Percentiles rank a stretch among this genome's conserved stretches.
These are phyloP conservation scores for Drosophila suzukii DNA, from an alignment of 1,140 invertebrate genomes.

Conservation along the genomic window DNA sequence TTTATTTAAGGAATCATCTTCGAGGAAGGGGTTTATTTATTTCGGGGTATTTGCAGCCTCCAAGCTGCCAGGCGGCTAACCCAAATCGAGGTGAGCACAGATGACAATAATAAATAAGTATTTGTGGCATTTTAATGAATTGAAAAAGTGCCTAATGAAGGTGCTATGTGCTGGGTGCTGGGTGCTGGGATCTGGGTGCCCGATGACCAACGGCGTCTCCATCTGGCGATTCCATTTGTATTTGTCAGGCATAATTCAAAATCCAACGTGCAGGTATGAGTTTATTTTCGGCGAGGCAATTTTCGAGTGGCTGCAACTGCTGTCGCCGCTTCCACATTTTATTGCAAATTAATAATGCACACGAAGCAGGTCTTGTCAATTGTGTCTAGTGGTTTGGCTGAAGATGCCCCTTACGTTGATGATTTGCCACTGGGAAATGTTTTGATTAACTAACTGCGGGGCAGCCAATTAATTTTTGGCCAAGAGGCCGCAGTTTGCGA, in stretches of 20 bases:
- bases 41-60: conserved; percentile 13
- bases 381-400: conserved; percentile 62
- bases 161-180: conserved; percentile 24
- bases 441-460: conserved; percentile 78
- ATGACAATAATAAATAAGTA: conserved; percentile 83
- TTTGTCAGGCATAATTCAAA: conserved; percentile 80
- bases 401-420: conserved; percentile 33
- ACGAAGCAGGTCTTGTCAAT: conserved; percentile 63
- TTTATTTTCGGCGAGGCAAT: conserved; percentile 59
- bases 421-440: conserved; percentile 64
- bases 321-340: conserved; percentile 71
- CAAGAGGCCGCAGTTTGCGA: conserved; percentile 34
- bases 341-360: conserved; percentile 83
- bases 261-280: conserved; percentile 69
- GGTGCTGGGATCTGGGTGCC: conserved; percentile 31
- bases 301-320: conserved; percentile 35
- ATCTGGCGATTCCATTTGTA: conserved; percentile 79
- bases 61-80: conserved; percentile 39
- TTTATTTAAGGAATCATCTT: background rate
- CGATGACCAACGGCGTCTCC: conserved; percentile 45
- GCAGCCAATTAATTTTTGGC: conserved; percentile 72
- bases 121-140: conserved; percentile 79
- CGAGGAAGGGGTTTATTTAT: background rate
- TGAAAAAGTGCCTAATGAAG: conserved; percentile 57
- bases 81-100: conserved; percentile 47